phyloP scores from a whole-genome alignment of 2,113 vertebrate species.

The Antechinus flavipes region DNA sequence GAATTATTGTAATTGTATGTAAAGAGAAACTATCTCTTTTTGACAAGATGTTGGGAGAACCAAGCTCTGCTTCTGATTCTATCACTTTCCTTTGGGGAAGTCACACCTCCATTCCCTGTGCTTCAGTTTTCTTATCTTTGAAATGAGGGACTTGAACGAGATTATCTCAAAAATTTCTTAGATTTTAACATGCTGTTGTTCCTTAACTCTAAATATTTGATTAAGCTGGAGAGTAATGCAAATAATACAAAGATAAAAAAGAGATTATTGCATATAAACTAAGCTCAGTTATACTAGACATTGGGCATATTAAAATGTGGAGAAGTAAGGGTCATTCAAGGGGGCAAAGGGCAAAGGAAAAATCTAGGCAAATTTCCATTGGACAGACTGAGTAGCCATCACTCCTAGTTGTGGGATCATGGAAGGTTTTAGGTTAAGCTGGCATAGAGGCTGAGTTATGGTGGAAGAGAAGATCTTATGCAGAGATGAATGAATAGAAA shows the following conservation, averaged over 20 bases:
- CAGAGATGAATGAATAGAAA: neutral
- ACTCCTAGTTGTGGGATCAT: neutral
- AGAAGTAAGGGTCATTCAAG: neutral
- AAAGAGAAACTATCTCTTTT: neutral
- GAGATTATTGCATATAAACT: neutral
- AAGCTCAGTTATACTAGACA: neutral
- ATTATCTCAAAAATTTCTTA: neutral
- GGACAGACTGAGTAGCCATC: neutral
- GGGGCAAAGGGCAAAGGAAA: neutral
- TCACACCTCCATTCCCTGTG: no score
- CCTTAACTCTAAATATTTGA: neutral
- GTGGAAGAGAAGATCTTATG: neutral
- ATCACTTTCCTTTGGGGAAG: neutral
- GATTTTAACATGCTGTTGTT: neutral
- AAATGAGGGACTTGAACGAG: neutral
- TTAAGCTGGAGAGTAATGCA: neutral
- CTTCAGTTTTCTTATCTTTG: neutral
- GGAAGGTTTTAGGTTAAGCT: neutral
- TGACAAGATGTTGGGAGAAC: neutral
- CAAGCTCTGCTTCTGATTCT: neutral
- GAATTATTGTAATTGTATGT: neutral
- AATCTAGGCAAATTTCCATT: neutral
- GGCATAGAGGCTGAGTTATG: neutral
- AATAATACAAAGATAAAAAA: neutral
- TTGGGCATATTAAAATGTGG: neutral